Conservation (phyloP, 2,113 vertebrate genomes). For the Callithrix jacchus region DNA sequence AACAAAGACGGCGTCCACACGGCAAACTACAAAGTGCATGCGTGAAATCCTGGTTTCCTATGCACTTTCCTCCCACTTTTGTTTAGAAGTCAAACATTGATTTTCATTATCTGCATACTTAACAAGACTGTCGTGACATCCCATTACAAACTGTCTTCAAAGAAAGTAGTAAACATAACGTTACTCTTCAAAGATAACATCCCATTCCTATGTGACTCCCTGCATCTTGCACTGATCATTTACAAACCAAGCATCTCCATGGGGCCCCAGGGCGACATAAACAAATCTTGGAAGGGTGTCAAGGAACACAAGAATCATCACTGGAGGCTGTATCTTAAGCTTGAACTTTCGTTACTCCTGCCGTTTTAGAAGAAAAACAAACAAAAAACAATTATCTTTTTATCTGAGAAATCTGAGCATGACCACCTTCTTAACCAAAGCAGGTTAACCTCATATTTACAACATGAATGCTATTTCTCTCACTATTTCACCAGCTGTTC, state of each 20-base stretch:
- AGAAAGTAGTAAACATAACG: constrained; percentile 50
- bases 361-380: background rate
- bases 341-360: background rate
- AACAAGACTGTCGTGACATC: constrained; percentile 65
- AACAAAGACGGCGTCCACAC: background rate
- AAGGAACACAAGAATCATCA: constrained; percentile 12
- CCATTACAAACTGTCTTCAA: constrained; percentile 24
- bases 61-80: accelerated
- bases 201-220: constrained; percentile 41
- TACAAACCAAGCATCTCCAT: constrained; percentile 6
- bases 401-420: background rate
- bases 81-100: constrained; percentile 44
- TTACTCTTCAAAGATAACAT: background rate
- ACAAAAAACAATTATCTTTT: background rate
- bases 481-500: background rate
- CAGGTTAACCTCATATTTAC: background rate
- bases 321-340: background rate
- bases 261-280: background rate
- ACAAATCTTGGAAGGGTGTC: background rate
- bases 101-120: constrained; percentile 59
- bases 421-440: background rate
- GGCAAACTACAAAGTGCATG: background rate
- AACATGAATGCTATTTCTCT: background rate
- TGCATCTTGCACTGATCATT: background rate
- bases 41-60: background rate